Evolutionary conservation across 2,797 vertebrate genomes (phyloP), one percentile per base, ranked within the genome.

Genomic region (Heliangelus exortis): DNA sequence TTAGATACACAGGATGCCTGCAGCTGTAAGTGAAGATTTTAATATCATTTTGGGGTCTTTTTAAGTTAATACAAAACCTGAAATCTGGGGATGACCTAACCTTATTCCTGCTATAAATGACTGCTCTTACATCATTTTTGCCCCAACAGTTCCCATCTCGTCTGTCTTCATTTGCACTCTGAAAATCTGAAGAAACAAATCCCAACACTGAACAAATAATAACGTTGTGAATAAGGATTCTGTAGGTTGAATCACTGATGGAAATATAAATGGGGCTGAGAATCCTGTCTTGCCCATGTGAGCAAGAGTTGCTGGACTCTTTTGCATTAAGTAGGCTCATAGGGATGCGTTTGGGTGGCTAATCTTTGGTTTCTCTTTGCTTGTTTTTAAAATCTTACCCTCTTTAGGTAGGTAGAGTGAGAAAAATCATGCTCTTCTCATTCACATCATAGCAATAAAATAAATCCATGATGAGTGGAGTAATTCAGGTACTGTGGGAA

Each of bases 241-340:
- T 31, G 67, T 34, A 91, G 61, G 59, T 63, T 14, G 6, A 50
- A 76, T 81, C 59, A 15, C 29, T 76, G 23, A 36, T 67, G 21
- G 31, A 84, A 95, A 79, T 34, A 34, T 86, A 90, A 91, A 90
- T 20, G 15, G 20, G 22, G 29, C 75, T 68, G 43, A 62, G 61
- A 84, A 51, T 75, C 57, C 43, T 75, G 45, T 25, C 17, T 66
- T 54, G 39, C 29, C 77, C 0, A 0, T 48, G 31, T 2, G 0
- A 83, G 58, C 50, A 76, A 63, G 39, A 48, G 22, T 11, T 84
- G 36, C 63, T 75, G 58, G 9, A 26, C 61, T 59, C 55, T 78
- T 95, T 73, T 75, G 36, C 22, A 11, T 65, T 62, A 53, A 45
- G 21, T 69, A 34, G 12, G 23, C 31, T 84, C n/a, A 22, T 86